Conservation (phyloP, 2,797 vertebrate species). For the Cichlasoma orientale region DNA sequence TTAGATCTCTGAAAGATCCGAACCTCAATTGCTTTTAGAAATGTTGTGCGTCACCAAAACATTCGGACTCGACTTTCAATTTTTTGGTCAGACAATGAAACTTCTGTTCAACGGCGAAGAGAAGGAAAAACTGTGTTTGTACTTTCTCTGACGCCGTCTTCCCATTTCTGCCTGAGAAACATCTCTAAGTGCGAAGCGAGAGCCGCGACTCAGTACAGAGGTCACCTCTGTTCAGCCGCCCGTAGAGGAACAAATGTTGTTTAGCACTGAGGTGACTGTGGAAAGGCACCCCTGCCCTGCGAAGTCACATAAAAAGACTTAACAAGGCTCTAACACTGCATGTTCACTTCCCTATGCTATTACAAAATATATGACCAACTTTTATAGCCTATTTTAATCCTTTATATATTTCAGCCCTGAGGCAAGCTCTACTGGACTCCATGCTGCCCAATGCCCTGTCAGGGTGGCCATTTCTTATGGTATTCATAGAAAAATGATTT, state of each 20-base stretch:
- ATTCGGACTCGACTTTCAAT: neutral
- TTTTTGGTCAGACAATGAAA: constrained; percentile 14
- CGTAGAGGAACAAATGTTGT: constrained; percentile 45
- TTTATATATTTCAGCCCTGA: neutral
- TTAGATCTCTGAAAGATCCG: constrained; percentile 21
- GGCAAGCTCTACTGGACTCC: no score
- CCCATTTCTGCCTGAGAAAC: neutral
- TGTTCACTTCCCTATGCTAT: constrained; percentile 19
- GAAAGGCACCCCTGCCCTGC: constrained; percentile 40
- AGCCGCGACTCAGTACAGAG: constrained; percentile 33
- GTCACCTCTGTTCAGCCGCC: constrained; percentile 48
- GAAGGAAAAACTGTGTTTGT: neutral
- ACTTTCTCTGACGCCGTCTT: constrained; percentile 2
- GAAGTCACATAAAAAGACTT: constrained; percentile 34
- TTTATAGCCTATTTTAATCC: neutral
- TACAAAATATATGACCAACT: neutral
- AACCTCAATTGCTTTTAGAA: constrained; percentile 38
- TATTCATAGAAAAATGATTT: neutral
- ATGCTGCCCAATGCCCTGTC: neutral
- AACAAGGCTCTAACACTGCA: neutral
- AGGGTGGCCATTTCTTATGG: neutral
- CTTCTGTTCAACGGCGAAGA: neutral
- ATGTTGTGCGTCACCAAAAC: constrained; percentile 2
- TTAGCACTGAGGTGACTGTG: constrained; percentile 25
- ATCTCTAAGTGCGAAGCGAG: neutral